These are phyloP conservation scores for Channa striata DNA, from an alignment of 2,797 vertebrate genomes.

Conservation along the genomic window DNA sequence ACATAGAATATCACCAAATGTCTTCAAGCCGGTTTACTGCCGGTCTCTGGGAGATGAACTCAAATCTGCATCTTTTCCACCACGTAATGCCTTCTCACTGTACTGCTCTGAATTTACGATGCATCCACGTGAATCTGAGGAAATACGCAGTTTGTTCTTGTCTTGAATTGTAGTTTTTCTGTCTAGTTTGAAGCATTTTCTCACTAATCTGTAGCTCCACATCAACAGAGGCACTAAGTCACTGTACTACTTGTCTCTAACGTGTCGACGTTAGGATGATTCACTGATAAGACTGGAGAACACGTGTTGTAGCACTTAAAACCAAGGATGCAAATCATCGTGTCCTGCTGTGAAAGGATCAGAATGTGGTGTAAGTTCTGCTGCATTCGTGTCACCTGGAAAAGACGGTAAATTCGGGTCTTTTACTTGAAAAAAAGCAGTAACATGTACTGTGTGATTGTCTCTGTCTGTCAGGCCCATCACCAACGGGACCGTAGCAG, in stretches of 20 bases:
- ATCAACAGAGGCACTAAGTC: not conserved
- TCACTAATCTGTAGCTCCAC: not conserved
- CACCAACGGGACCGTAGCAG: constrained; percentile 31
- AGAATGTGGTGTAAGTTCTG: too few relatives aligned
- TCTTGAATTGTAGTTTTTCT: not conserved
- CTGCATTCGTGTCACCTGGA: constrained; percentile 11
- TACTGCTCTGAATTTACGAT: constrained; percentile 11
- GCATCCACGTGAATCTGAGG: not conserved
- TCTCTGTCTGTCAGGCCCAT: not conserved
- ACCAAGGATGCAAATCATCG: constrained; percentile 4
- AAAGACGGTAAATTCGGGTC: constrained; percentile 40
- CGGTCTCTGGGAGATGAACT: not conserved
- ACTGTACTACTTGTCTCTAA: not conserved
- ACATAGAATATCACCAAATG: not conserved
- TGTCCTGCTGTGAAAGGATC: not conserved
- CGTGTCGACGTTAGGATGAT: constrained; percentile 17
- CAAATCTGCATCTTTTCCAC: not conserved
- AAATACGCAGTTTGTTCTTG: not conserved
- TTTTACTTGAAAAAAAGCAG: constrained; percentile 45
- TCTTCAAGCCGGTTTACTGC: not conserved
- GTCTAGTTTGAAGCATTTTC: constrained; percentile 7
- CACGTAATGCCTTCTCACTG: constrained; percentile 29
- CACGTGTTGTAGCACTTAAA: constrained; percentile 43
- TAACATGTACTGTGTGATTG: not conserved
- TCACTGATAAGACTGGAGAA: constrained; percentile 9